Conservation (phyloP, 1,140 invertebrate genomes). For the Bombus terrestris region DNA sequence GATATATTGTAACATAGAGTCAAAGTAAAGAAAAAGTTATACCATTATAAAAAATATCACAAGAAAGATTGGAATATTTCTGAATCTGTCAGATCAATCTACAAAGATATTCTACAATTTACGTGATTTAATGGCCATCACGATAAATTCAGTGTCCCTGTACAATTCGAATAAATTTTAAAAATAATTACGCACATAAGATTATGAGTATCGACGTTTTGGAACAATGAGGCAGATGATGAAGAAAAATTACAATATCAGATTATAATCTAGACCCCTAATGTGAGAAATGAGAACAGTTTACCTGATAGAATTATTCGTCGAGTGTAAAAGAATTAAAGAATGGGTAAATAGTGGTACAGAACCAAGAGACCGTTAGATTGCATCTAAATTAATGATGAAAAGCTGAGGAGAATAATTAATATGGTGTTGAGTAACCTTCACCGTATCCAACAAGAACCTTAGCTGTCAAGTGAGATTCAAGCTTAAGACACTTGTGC, state of each 20-base stretch:
- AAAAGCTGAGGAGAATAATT: constrained; percentile 26
- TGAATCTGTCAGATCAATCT: background rate
- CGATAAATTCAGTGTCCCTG: background rate
- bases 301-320: background rate
- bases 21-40: background rate
- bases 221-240: background rate
- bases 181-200: background rate
- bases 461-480: background rate
- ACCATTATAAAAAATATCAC: background rate
- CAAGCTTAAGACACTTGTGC: background rate
- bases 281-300: constrained; percentile 14
- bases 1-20: background rate
- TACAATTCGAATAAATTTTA: background rate
- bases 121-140: background rate
- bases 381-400: constrained; percentile 8
- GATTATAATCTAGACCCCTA: background rate
- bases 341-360: background rate
- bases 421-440: constrained; percentile 31
- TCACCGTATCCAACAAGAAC: background rate
- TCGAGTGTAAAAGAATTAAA: background rate
- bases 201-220: background rate
- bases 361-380: constrained; percentile 19
- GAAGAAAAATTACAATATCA: background rate
- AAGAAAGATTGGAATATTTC: background rate
- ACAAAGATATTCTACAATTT: background rate